Evolutionary conservation across 2,797 vertebrate species (phyloP).

Genomic region (Sebastes melanostomus): DNA sequence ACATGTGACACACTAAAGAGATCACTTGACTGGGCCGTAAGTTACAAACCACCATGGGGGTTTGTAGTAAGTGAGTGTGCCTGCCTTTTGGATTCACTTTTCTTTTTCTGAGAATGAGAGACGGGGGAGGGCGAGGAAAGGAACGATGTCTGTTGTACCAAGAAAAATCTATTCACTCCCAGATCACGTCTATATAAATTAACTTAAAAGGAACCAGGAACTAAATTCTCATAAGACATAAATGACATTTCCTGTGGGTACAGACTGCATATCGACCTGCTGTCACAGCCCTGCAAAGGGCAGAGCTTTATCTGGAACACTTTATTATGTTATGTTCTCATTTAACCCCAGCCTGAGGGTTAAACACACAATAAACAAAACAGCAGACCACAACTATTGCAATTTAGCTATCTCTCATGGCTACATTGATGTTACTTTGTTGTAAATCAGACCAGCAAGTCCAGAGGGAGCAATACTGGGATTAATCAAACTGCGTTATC

Average conservation of each 20-base stretch:
- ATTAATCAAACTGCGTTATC: conserved; percentile 27
- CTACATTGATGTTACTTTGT: conserved; percentile 31
- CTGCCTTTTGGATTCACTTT: conserved; percentile 35
- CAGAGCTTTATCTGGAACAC: conserved; percentile 70
- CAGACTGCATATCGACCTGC: conserved; percentile 45
- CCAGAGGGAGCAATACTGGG: conserved; percentile 12
- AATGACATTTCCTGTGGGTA: conserved; percentile 63
- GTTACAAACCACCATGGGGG: conserved; percentile 28
- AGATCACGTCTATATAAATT: conserved; percentile 30
- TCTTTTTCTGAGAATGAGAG: conserved; percentile 3
- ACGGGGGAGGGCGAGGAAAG: background rate
- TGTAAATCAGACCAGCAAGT: conserved; percentile 49
- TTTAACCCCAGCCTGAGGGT: conserved; percentile 77
- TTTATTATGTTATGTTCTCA: conserved; percentile 81
- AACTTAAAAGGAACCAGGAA: conserved; percentile 34
- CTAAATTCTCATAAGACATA: conserved; percentile 47
- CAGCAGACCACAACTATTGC: conserved; percentile 63
- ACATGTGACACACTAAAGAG: conserved; percentile 70
- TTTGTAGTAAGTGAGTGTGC: conserved; percentile 9
- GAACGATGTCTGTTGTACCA: background rate
- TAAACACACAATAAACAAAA: conserved; percentile 70
- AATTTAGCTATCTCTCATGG: conserved; percentile 51
- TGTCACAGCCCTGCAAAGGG: conserved; percentile 73
- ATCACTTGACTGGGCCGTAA: conserved; percentile 73
- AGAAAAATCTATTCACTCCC: conserved; percentile 12